Evolutionary conservation across 1,140 invertebrate genomes (phyloP).

Genomic region (Trialeurodes vaporariorum): DNA sequence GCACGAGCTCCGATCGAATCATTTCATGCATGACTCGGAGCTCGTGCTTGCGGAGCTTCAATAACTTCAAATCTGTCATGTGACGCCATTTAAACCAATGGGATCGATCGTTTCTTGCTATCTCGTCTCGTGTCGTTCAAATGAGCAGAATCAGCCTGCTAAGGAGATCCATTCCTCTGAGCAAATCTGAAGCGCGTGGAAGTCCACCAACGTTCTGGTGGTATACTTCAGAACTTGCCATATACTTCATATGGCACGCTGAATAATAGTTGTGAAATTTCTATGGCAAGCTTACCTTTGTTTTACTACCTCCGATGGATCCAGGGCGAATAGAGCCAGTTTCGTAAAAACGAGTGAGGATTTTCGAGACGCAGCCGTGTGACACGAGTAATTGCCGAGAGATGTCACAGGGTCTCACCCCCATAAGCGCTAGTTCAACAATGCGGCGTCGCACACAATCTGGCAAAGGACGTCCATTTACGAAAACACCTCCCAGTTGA

Average conservation of each 20-base stretch:
- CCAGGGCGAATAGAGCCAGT: slow-evolving; percentile 85
- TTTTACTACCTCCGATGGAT: slow-evolving; percentile 79
- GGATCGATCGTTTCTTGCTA: no score
- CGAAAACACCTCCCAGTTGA: slow-evolving; percentile 90
- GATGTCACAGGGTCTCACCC: slow-evolving; percentile 90
- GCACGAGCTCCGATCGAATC: no score
- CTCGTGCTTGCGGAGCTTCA: no score
- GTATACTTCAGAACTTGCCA: background rate
- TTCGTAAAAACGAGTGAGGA: slow-evolving; percentile 91
- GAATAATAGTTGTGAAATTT: background rate
- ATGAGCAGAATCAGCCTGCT: no score
- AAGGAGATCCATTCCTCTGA: no score
- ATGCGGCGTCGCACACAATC: slow-evolving; percentile 87
- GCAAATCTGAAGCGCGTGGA: background rate
- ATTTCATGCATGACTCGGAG: no score
- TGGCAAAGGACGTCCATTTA: slow-evolving; percentile 87
- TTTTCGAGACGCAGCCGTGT: slow-evolving; percentile 93
- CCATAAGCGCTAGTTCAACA: slow-evolving; percentile 81
- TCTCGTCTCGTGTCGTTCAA: no score
- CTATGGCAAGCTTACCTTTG: slow-evolving; percentile 52
- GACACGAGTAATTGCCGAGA: slow-evolving; percentile 87
- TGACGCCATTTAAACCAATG: no score
- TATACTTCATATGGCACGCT: background rate
- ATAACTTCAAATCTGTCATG: no score
- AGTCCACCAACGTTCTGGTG: background rate